phyloP scores from a whole-genome alignment of 2,113 vertebrate genomes.

The Origma solitaria region DNA sequence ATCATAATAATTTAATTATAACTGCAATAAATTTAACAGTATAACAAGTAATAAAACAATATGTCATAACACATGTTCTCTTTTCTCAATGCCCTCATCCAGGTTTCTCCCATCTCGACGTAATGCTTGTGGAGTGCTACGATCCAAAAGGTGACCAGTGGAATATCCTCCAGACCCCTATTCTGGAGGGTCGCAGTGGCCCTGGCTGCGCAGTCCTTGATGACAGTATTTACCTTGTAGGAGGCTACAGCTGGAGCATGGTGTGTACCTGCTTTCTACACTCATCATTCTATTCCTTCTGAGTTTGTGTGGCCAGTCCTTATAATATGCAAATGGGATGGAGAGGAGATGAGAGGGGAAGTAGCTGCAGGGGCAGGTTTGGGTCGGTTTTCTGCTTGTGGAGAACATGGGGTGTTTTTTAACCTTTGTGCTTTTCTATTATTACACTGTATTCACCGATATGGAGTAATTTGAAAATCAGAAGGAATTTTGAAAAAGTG shows the following conservation, averaged over 20 bases:
- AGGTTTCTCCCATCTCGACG: slow-evolving; percentile 98
- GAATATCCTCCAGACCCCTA: slow-evolving; percentile 97
- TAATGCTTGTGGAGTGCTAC: slow-evolving; percentile 98
- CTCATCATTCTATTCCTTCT: background rate
- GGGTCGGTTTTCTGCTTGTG: background rate
- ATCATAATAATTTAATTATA: background rate
- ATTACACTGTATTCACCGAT: background rate
- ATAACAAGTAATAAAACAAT: background rate
- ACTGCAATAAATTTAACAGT: background rate
- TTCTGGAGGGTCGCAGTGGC: slow-evolving; percentile 95
- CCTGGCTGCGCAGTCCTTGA: slow-evolving; percentile 93
- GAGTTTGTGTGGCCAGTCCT: background rate
- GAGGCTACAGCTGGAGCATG: slow-evolving; percentile 99
- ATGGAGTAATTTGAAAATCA: background rate
- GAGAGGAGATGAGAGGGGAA: background rate
- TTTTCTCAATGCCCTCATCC: background rate
- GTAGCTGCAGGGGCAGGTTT: background rate
- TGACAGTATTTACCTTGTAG: slow-evolving; percentile 94
- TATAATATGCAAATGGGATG: background rate
- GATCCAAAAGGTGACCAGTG: slow-evolving; percentile 98
- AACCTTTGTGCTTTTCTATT: background rate
- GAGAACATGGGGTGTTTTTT: background rate
- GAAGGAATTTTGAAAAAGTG: background rate
- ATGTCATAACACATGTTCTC: background rate
- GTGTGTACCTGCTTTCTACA: slow-evolving; percentile 65